Evolutionary conservation across 2,888 invertebrate species (phyloP).

Genomic region (Pristionchus entomophagus): DNA sequence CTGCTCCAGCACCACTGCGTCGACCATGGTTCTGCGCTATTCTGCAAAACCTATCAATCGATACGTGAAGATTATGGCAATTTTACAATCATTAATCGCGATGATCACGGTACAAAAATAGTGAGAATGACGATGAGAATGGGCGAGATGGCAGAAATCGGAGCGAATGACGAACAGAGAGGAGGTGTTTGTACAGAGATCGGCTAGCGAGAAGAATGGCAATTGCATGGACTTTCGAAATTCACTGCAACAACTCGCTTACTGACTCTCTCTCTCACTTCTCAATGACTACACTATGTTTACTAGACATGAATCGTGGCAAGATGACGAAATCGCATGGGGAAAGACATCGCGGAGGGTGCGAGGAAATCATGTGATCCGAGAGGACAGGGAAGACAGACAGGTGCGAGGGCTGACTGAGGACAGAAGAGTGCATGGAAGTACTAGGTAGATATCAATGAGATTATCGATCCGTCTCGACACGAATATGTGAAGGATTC

Average conservation of each 20-base stretch:
- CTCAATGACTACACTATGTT: neutral
- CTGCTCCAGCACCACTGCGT: neutral
- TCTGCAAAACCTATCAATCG: conserved; percentile 1
- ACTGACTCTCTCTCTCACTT: neutral
- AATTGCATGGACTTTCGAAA: conserved; percentile 30
- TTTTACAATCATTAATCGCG: no score
- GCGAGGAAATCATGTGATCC: neutral
- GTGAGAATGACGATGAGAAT: neutral
- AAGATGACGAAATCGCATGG: conserved; percentile 6
- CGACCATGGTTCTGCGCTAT: conserved; percentile 27
- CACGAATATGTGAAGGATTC: neutral
- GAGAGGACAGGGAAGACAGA: neutral
- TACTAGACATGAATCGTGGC: neutral
- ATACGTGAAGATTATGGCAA: neutral
- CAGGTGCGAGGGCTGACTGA: neutral
- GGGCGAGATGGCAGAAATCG: neutral
- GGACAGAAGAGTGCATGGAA: no score
- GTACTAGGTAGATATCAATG: no score
- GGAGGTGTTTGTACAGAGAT: neutral
- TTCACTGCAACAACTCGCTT: conserved; percentile 7
- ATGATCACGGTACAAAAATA: neutral
- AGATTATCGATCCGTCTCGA: no score
- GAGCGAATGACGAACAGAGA: neutral
- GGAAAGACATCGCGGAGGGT: neutral
- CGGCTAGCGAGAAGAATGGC: conserved; percentile 8